phyloP scores from a whole-genome alignment of 2,888 invertebrate genomes.

The Trissoscelio sp. region DNA sequence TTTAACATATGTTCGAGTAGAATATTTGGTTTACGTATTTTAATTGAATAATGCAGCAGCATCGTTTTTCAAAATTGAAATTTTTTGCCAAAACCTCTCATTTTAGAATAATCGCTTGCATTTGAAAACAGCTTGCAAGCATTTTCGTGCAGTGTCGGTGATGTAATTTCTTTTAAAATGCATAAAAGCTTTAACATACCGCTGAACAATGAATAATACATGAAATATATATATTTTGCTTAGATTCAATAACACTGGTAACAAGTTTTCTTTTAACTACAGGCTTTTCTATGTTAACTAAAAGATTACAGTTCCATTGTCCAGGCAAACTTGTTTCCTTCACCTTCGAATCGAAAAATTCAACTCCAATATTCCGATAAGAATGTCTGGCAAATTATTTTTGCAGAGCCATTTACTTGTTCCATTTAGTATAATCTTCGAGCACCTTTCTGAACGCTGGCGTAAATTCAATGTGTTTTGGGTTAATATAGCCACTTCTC shows the following conservation, averaged over 20 bases:
- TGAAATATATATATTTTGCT: background rate
- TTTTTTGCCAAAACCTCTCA: background rate
- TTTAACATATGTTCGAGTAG: background rate
- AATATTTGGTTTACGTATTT: background rate
- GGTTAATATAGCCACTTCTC: slow-evolving; percentile 38
- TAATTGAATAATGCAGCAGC: slow-evolving; percentile 4
- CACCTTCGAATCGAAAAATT: slow-evolving; percentile 10
- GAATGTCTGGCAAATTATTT: slow-evolving; percentile 28
- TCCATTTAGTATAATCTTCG: slow-evolving; percentile 36
- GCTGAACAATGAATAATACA: slow-evolving; percentile 7
- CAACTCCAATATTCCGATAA: slow-evolving; percentile 20
- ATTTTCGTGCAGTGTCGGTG: slow-evolving; percentile 1
- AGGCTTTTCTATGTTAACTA: background rate
- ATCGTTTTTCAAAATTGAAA: slow-evolving; percentile 1
- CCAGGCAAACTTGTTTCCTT: slow-evolving; percentile 7
- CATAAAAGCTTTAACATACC: slow-evolving; percentile 25
- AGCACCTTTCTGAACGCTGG: slow-evolving; percentile 51
- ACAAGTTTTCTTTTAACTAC: background rate
- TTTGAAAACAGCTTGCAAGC: slow-evolving; percentile 1
- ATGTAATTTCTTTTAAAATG: slow-evolving; percentile 9
- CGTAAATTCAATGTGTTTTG: slow-evolving; percentile 64
- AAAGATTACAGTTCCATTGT: slow-evolving; percentile 2
- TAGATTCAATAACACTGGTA: background rate
- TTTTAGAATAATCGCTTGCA: background rate
- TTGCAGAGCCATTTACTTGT: slow-evolving; percentile 25